phyloP scores from a whole-genome alignment of 2,888 invertebrate species.

The Nebria salina region DNA sequence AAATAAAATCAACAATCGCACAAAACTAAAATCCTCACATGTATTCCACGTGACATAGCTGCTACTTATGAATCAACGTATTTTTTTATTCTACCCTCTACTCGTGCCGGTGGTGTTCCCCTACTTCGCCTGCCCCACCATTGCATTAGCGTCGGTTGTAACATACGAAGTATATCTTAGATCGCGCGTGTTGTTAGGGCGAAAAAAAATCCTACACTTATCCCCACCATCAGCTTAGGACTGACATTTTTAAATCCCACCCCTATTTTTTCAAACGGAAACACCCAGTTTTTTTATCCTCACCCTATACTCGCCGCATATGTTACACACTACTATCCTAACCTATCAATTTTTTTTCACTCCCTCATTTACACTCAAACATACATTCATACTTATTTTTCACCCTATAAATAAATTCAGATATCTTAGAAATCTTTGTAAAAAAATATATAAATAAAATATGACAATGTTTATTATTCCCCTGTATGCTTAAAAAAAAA shows the following conservation, averaged over 20 bases:
- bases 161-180: conserved; percentile 51
- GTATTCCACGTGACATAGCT: conserved; percentile 29
- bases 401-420: no score
- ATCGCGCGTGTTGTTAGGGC: conserved; percentile 9
- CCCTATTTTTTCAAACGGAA: conserved; percentile 54
- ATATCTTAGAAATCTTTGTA: no score
- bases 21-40: conserved; percentile 29
- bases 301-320: conserved; percentile 48
- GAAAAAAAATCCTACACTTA: conserved; percentile 36
- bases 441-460: not conserved
- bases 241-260: conserved; percentile 56
- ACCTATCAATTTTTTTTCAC: no score
- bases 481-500: not conserved
- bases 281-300: conserved; percentile 54
- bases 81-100: conserved; percentile 48
- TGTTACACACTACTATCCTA: not conserved
- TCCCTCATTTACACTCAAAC: no score
- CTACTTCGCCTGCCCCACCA: conserved; percentile 48
- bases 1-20: conserved; percentile 7
- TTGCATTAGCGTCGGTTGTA: conserved; percentile 51
- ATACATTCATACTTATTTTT: no score
- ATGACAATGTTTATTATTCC: not conserved
- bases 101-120: conserved; percentile 41
- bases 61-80: conserved; percentile 39
- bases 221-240: conserved; percentile 48